phyloP scores from a whole-genome alignment of 2,113 vertebrate genomes.

The Apaloderma vittatum region DNA sequence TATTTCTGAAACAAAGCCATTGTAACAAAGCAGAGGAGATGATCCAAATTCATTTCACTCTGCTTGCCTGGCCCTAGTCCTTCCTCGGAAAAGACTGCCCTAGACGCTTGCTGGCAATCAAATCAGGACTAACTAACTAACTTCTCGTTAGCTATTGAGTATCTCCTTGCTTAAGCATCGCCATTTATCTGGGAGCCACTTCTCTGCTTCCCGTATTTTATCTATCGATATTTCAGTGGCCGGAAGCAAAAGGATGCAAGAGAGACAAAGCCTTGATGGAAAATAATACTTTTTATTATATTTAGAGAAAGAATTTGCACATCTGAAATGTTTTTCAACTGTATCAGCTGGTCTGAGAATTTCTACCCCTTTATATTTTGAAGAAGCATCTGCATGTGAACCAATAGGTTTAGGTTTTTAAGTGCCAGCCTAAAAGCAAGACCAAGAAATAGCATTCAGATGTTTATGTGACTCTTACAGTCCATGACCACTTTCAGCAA shows the following conservation, averaged over 20 bases:
- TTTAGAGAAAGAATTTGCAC: neutral
- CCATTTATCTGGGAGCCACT: neutral
- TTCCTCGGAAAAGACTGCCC: neutral
- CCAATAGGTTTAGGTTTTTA: neutral
- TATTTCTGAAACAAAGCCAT: neutral
- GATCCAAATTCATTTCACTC: neutral
- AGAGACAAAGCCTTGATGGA: neutral
- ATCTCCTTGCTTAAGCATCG: neutral
- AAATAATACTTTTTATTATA: neutral
- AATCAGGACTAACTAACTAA: neutral
- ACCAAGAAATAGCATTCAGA: neutral
- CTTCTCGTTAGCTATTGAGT: neutral
- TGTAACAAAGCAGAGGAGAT: neutral
- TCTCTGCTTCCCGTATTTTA: neutral
- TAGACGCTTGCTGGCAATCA: neutral
- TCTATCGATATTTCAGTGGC: neutral
- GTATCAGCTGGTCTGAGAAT: neutral
- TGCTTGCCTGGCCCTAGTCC: neutral
- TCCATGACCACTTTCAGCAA: neutral
- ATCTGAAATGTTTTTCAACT: neutral
- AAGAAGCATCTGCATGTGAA: neutral
- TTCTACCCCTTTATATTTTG: neutral
- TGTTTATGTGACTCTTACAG: neutral
- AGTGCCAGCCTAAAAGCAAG: neutral
- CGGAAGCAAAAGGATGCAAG: neutral